Conservation (phyloP, 1,140 invertebrate genomes). For the Mylabris phalerata region DNA sequence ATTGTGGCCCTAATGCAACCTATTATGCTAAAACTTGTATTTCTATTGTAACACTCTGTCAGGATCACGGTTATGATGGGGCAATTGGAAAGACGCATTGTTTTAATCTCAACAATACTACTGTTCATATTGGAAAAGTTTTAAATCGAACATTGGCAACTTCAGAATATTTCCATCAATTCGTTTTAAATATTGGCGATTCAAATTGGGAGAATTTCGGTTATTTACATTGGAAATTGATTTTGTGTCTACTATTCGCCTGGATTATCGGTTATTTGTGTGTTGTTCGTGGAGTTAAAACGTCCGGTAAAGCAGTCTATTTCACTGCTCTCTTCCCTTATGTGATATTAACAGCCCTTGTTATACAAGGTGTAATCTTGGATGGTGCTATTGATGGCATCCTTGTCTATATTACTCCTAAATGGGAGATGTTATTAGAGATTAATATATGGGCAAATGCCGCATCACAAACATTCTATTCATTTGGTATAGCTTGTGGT, state of each 20-base stretch:
- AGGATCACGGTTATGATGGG: neutral
- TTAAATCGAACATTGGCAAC: conserved; percentile 34
- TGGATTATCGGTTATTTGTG: conserved; percentile 72
- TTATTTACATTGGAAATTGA: conserved; percentile 61
- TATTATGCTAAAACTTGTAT: conserved; percentile 48
- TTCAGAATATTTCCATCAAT: conserved; percentile 46
- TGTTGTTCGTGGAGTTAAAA: conserved; percentile 61
- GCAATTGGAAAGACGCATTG: neutral
- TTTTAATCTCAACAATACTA: conserved; percentile 34
- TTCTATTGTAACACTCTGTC: conserved; percentile 46
- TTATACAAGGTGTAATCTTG: conserved; percentile 64
- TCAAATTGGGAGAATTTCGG: conserved; percentile 60
- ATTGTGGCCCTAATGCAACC: conserved; percentile 36
- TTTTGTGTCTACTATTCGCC: conserved; percentile 60
- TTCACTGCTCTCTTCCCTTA: conserved; percentile 74
- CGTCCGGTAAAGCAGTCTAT: conserved; percentile 76
- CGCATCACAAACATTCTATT: conserved; percentile 67
- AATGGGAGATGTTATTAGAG: conserved; percentile 58
- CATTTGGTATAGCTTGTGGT: conserved; percentile 62
- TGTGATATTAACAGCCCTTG: conserved; percentile 59
- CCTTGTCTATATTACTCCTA: conserved; percentile 67
- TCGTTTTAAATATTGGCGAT: conserved; percentile 52
- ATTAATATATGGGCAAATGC: conserved; percentile 57
- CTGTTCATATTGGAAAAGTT: conserved; percentile 38
- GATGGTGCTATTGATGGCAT: conserved; percentile 66